Evolutionary conservation across 2,888 invertebrate genomes (phyloP), one percentile per base, ranked within the genome.

Genomic region (Cepaea hortensis): DNA sequence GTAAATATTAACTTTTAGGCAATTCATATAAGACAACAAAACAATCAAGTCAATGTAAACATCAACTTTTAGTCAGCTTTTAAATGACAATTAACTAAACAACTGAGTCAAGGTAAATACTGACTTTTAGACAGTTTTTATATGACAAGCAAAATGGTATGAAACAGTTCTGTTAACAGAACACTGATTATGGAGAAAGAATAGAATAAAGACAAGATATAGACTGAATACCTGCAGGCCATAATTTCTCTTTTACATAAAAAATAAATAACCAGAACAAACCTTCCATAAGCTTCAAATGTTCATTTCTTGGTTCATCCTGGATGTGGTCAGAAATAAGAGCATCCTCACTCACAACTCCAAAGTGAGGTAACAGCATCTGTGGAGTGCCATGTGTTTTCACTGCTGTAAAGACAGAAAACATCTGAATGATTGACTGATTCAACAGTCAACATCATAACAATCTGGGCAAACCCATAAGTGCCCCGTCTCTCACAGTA

Each of bases 341-440:
- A 62, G 13, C 50, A 46, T 23, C 48, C 11, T 55, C 48, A 72
- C 81, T 35, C n/a, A 70, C 48, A 48, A 50, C 81, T 23, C 23
- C 72, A 50, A 20, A 11, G 11, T 55, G 50, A 35, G 72, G 80
- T 0, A 85, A 68, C 18, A 85, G 73, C 0, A 23, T 80, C 68
- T 85, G 85, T 35, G 85, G 85, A 20, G 15, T 70, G 13, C 85
- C 85, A 55, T 18, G 72, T 1, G 85, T 80, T 35, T 68, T 85
- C 50, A 85, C 73, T 7, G 80, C 85, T 85, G 70, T 3, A 68
- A 68, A 20, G 3, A 23, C 9, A 35, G 23, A 65, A 81, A 62
- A 81, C 15, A 50, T 20, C 13, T 48, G 20, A 48, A 50, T 50
- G 18, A 20, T 50, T n/a, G 18, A 50, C 48, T 55, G 11, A 55